Conservation (phyloP, 2,113 vertebrate genomes). For the Passerina amoena region DNA sequence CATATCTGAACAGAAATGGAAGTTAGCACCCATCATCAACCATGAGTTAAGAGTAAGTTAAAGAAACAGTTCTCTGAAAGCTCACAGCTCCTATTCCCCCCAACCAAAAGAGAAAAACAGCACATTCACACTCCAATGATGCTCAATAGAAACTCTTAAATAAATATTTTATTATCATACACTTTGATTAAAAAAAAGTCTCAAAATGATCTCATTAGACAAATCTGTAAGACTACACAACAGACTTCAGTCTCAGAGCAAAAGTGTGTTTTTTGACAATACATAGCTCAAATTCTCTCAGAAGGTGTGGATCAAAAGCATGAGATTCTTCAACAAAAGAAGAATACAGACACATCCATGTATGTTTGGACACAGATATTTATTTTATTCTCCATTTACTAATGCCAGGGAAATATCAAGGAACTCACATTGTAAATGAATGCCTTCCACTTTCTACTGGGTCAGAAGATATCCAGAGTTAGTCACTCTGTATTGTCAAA, state of each 20-base stretch:
- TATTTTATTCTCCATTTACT: not conserved
- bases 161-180: not conserved
- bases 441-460: not conserved
- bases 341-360: not conserved
- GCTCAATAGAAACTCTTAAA: not conserved
- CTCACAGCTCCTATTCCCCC: accelerated
- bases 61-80: not conserved
- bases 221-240: not conserved
- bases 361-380: not conserved
- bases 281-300: not conserved
- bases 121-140: not conserved
- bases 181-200: not conserved
- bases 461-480: not conserved
- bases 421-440: not conserved
- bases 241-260: not conserved
- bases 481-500: not conserved
- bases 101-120: not conserved
- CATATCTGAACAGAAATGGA: not conserved
- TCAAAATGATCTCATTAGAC: not conserved
- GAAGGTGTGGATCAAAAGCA: not conserved
- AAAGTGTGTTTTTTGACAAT: not conserved
- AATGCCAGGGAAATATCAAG: not conserved
- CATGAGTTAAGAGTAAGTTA: not conserved
- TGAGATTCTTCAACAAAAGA: not conserved
- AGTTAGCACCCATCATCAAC: not conserved